Conservation (phyloP, 2,888 invertebrate species). For the Pandemis corylana region DNA sequence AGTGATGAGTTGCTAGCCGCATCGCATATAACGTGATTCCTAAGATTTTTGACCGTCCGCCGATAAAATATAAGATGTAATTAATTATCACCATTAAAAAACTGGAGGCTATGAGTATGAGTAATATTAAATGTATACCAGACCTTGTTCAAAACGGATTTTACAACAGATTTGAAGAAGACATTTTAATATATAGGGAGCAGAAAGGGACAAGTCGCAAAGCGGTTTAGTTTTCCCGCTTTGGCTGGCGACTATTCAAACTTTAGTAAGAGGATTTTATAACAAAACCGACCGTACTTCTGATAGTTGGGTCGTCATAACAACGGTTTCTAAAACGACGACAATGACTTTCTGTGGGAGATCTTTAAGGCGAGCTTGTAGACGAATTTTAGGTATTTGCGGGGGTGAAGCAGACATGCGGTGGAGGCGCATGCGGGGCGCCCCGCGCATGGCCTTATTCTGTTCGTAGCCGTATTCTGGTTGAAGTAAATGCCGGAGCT, state of each 20-base stretch:
- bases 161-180: conserved; percentile 52
- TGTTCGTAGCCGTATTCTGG: too few relatives aligned
- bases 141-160: conserved; percentile 51
- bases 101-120: conserved; percentile 17
- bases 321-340: background rate
- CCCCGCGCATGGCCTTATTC: too few relatives aligned
- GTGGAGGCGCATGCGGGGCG: too few relatives aligned
- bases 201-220: conserved; percentile 52
- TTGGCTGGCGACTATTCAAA: conserved; percentile 53
- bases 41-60: too few relatives aligned
- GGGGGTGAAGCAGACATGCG: too few relatives aligned
- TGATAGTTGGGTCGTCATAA: conserved; percentile 9
- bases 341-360: too few relatives aligned
- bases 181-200: conserved; percentile 35
- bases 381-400: too few relatives aligned
- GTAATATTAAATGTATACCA: conserved; percentile 37
- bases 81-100: conserved; percentile 4
- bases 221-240: conserved; percentile 62
- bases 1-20: too few relatives aligned
- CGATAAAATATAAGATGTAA: background rate
- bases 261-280: conserved; percentile 62
- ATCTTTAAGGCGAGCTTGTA: too few relatives aligned
- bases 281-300: conserved; percentile 49
- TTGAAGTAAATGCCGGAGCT: too few relatives aligned
- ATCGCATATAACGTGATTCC: too few relatives aligned